Conservation (phyloP, 2,797 vertebrate species). For the Fistularia tabacaria region DNA sequence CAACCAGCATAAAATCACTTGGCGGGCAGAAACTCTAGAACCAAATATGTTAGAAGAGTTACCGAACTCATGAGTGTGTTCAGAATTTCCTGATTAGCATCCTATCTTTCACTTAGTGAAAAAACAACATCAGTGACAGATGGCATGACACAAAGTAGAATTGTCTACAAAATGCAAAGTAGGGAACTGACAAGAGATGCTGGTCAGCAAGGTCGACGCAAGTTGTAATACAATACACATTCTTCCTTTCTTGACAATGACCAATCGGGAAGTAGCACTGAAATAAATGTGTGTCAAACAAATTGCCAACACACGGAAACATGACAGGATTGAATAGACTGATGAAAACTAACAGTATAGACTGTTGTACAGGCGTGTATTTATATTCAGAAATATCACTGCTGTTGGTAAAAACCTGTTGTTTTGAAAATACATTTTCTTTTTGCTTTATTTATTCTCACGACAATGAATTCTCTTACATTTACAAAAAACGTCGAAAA, state of each 20-base stretch:
- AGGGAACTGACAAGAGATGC: conserved; percentile 11
- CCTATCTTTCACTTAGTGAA: conserved; percentile 11
- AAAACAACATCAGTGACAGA: conserved; percentile 17
- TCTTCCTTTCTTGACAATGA: conserved; percentile 19
- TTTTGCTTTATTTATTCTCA: background rate
- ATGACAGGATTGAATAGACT: conserved; percentile 8
- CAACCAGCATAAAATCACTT: conserved; percentile 20
- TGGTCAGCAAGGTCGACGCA: conserved; percentile 25
- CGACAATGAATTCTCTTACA: conserved; percentile 5
- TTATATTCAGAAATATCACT: conserved; percentile 37
- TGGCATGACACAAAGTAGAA: no score
- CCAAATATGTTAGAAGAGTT: conserved; percentile 29
- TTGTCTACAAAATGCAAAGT: no score
- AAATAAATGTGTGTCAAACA: conserved; percentile 1
- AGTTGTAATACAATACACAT: conserved; percentile 33
- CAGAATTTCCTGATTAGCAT: conserved; percentile 16
- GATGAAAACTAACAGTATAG: conserved; percentile 8
- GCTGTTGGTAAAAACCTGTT: conserved; percentile 42
- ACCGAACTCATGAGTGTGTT: conserved; percentile 14
- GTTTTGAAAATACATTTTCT: conserved; percentile 36
- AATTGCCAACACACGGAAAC: conserved; percentile 29
- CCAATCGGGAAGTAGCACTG: conserved; percentile 30
- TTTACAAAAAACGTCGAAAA: conserved; percentile 19
- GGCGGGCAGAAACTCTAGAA: conserved; percentile 15
- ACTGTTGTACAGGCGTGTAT: conserved; percentile 3